Evolutionary conservation across 2,888 invertebrate species (phyloP), one percentile per base, ranked within the genome.

Genomic region (Lacanobia wlatinum): DNA sequence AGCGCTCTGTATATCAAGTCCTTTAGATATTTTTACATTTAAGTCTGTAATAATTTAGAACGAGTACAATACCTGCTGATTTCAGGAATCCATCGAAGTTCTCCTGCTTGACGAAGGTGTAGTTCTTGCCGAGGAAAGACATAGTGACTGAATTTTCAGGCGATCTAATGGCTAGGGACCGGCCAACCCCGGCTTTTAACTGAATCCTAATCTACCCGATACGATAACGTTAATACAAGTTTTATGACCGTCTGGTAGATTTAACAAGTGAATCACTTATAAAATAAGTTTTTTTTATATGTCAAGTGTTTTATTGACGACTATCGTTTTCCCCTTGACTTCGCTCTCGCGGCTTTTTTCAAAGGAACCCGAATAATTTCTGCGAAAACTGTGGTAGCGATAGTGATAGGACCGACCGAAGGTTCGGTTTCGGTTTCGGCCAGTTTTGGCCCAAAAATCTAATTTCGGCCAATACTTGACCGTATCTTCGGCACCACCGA

Each of bases 31-130:
- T 40, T 9, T 40, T 40, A 40, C 10, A 10, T 5, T 5, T 38
- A 40, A 10, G 40, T 40, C 9, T 9, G 10, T 10, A 9, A 40
- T 40, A 0, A 9, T 40, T 34, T 34, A 34, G 16, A 50, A 63
- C 2, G 12, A 28, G n/a, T 52, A 64, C 88, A 78, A n/a, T 78
- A 90, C 92, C 88, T 43, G 85, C 76, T 69, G 86, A 71, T 65
- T 83, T 88, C 34, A 90, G 76, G 70, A 90, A 90, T n/a, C 59
- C 87, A 7, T 89, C 89, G 40, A 87, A 90, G 70, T 91, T 91
- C 60, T 90, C 91, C 46, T 88, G 82, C 38, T 75, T 89, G 0
- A 83, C 84, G 23, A 83, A 80, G 9, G 78, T 87, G 82, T 89
- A 91, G 69, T 85, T 82, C 70, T 89, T 91, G 60, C 87, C 88